Evolutionary conservation across 2,113 vertebrate genomes (phyloP), one percentile per base, ranked within the genome.

Genomic region (Scartelaos histophorus): DNA sequence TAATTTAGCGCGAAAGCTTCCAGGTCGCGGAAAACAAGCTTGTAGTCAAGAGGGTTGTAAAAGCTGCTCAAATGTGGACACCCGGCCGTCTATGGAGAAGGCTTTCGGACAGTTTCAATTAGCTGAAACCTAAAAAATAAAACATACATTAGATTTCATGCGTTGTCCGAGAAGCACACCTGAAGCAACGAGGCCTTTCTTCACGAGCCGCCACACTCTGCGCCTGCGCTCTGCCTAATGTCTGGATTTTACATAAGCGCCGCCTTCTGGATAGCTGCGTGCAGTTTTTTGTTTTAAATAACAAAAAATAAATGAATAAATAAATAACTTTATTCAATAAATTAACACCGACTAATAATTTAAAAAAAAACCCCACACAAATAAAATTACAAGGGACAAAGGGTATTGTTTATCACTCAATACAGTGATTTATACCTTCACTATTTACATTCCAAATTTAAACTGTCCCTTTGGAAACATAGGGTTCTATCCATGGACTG

Each of bases 1-100:
- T 46, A 73, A 84, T 57, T 80, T 76, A 84, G 79, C 84, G 61
- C 2, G 16, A 24, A 2, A 45, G 77, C 75, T 69, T 61, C 24
- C 53, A 29, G 15, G 3, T 24, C 0, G 19, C n/a, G 15, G 0
- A 66, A 66, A 66, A 24, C n/a, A 22, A 22, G 11, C 15, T 43
- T 21, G 12, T 66, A 12, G 3, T 13, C n/a, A 3, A 5, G 10
- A 21, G 13, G 4, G 5, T 66, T 43, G 12, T 22, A 46, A 46
- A n/a, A 13, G 29, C 0, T 21, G 17, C 19, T 43, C n/a, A n/a
- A 38, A 38, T 11, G 17, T 64, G 19, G 3, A 43, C 5, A 34
- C 15, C 25, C 13, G 11, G 5, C 34, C 2, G 10, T 38, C 2
- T 10, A 0, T 3, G 29, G 10, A 13, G 5, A 12, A 17, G 10